Evolutionary conservation across 2,797 vertebrate species (phyloP).

Genomic region (Channallabes apus): DNA sequence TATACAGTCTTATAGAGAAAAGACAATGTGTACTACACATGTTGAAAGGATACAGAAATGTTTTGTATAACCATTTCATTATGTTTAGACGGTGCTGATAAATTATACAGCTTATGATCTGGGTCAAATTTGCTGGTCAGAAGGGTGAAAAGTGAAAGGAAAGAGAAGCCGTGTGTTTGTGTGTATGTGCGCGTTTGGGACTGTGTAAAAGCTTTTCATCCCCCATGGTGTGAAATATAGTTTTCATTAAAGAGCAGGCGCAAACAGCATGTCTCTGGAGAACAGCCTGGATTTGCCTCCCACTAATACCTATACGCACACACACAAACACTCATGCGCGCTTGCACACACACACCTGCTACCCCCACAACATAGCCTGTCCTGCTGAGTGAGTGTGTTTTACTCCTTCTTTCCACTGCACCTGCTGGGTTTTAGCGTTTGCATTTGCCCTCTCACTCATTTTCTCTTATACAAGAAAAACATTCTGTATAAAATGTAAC

Average conservation of each 20-base stretch:
- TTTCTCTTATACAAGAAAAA: neutral
- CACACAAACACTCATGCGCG: constrained; percentile 20
- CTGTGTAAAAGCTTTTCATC: constrained; percentile 36
- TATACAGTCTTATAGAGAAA: neutral
- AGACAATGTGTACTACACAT: too few relatives aligned
- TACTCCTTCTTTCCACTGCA: neutral
- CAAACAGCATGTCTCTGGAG: constrained; percentile 53
- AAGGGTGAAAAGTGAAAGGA: neutral
- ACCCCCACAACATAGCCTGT: neutral
- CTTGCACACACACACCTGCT: constrained; percentile 1
- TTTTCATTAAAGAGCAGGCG: constrained; percentile 60
- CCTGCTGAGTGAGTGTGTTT: constrained; percentile 18
- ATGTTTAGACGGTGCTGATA: neutral
- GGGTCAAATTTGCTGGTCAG: neutral
- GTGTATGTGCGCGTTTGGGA: constrained; percentile 1
- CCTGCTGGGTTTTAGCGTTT: constrained; percentile 10
- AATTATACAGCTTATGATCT: neutral
- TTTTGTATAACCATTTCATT: neutral
- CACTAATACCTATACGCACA: neutral
- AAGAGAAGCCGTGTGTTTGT: neutral
- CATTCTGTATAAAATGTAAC: neutral
- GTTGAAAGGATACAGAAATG: neutral
- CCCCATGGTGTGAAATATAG: constrained; percentile 57
- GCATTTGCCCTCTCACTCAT: neutral
- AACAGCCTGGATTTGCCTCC: constrained; percentile 15